Percentiles rank a stretch among this genome's conserved stretches.
Evolutionary conservation across 2,888 invertebrate genomes (phyloP).

Genomic region (Cephus pygmeus): DNA sequence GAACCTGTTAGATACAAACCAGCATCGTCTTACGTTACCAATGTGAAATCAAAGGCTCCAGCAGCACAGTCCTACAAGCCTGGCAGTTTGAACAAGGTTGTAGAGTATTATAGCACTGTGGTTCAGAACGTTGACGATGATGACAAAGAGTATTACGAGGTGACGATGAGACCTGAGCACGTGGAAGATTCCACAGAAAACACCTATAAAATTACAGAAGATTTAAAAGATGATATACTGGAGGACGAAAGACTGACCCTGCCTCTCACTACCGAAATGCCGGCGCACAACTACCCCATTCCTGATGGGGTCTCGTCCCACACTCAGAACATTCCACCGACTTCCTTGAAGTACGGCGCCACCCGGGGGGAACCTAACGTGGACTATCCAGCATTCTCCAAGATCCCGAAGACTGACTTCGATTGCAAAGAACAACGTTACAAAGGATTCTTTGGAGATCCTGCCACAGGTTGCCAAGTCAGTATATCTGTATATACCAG

Average conservation of each 20-base stretch:
- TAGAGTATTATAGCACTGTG: conserved; percentile 53
- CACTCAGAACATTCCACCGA: conserved; percentile 33
- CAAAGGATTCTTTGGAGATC: conserved; percentile 91
- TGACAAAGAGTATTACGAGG: background rate
- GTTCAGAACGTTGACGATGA: conserved; percentile 44
- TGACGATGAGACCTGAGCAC: conserved; percentile 6
- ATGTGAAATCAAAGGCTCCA: conserved; percentile 24
- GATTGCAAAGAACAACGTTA: conserved; percentile 87
- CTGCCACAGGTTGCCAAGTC: conserved; percentile 87
- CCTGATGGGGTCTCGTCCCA: conserved; percentile 31
- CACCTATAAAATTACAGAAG: conserved; percentile 47
- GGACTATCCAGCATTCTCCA: conserved; percentile 83
- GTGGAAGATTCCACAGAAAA: conserved; percentile 27
- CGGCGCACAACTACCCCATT: conserved; percentile 34
- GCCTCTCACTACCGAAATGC: conserved; percentile 36
- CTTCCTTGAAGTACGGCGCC: conserved; percentile 56
- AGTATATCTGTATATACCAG: conserved; percentile 26
- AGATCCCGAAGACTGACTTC: conserved; percentile 82
- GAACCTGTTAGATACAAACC: conserved; percentile 27
- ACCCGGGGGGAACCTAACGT: conserved; percentile 74
- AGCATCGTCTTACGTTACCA: conserved; percentile 29
- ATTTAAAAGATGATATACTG: conserved; percentile 39
- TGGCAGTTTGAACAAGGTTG: conserved; percentile 35
- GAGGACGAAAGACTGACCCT: conserved; percentile 41
- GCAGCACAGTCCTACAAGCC: conserved; percentile 20